Evolutionary conservation across 92 coral and sea anemone genomes (phyloP), one percentile per base, ranked within the genome.

Genomic region (Parazoanthus swiftii): DNA sequence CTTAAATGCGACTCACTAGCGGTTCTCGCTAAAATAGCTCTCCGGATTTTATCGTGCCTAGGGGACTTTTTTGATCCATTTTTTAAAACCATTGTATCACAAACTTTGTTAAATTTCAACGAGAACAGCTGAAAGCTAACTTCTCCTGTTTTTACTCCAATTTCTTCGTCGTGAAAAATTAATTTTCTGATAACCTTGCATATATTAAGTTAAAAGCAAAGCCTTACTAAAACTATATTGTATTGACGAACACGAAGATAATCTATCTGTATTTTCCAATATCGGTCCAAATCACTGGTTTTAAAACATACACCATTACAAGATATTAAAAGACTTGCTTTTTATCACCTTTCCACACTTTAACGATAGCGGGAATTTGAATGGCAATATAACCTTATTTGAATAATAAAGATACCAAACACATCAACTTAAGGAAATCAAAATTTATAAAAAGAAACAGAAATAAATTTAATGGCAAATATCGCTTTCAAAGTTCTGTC

Each of bases 391-490:
- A 18, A 48, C 67, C 65, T 43, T 44, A 84, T 84, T 50, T 84
- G 87, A 84, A 84, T 84, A 70, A 84, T 48, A 37, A 71, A 70
- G 36, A 70, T 71, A n/a, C 78, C 67, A 84, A 84, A 84, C 87
- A 48, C 35, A 84, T 84, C 87, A 84, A 48, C 86, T 82, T 67
- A 71, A 66, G 86, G 77, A 82, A 82, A 82, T 82, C 43, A 82
- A 68, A 84, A 72, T 48, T 71, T 56, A 80, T 80, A 71, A 48
- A 71, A 70, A 71, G 43, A 18, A 48, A 70, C 76, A 33, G 25
- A 70, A 29, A 68, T 46, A 83, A 84, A 37, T 70, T 54, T 46
- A 37, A 44, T 18, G 39, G 67, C 33, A 84, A 84, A 84, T 16
- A 84, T 42, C 79, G 29, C 79, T 84, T 84, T 84, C 87, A 70